phyloP scores from a whole-genome alignment of 1,140 invertebrate species.

The Drosophila lacteicornis region DNA sequence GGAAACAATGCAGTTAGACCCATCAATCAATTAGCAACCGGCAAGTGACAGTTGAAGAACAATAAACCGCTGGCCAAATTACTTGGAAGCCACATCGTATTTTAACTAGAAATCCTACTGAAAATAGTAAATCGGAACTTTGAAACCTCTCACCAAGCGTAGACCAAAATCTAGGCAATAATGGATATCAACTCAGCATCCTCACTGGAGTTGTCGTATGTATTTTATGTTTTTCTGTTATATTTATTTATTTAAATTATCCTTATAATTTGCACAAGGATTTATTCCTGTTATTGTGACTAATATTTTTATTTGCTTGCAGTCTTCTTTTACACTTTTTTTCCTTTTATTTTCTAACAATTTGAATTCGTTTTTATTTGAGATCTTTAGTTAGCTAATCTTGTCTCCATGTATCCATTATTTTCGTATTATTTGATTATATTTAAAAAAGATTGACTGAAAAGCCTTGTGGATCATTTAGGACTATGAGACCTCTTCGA shows the following conservation, averaged over 20 bases:
- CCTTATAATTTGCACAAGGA: not conserved
- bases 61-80: not conserved
- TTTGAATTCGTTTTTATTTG: no score
- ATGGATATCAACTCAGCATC: constrained; percentile 20
- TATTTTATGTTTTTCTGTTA: constrained; percentile 39
- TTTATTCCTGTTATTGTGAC: not conserved
- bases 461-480: no score
- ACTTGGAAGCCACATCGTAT: not conserved
- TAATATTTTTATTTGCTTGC: not conserved
- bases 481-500: no score
- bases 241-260: not conserved
- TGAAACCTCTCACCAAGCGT: not conserved
- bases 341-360: no score
- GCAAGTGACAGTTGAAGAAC: constrained; percentile 2
- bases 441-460: not conserved
- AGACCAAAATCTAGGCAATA: not conserved
- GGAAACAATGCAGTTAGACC: constrained; percentile 20
- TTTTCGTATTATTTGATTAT: not conserved
- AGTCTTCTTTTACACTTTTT: no score
- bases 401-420: not conserved
- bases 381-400: not conserved
- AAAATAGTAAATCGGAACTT: not conserved
- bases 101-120: not conserved
- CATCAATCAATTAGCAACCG: constrained; percentile 38
- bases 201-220: constrained; percentile 54